Conservation (phyloP, 2,888 invertebrate genomes). For the Marasmarcha lunaedactyla region DNA sequence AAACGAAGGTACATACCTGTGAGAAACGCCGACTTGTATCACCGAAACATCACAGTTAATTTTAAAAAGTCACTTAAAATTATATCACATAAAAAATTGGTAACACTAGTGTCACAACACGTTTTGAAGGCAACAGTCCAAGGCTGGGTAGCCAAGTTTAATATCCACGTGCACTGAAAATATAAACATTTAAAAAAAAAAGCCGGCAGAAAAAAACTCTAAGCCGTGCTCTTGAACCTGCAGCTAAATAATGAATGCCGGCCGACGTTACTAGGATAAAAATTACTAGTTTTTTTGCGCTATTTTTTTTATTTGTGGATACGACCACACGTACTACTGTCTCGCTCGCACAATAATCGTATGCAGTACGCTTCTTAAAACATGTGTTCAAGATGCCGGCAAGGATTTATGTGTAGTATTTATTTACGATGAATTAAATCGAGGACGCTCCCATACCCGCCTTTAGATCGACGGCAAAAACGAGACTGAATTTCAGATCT, state of each 20-base stretch:
- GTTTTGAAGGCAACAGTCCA: slow-evolving; percentile 64
- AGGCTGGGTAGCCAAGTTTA: slow-evolving; percentile 55
- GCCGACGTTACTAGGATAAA: slow-evolving; percentile 63
- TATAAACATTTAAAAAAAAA: slow-evolving; percentile 63
- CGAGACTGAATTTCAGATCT: slow-evolving; percentile 71
- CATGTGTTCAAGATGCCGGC: slow-evolving; percentile 59
- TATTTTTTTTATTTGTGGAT: slow-evolving; percentile 62
- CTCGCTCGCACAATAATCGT: slow-evolving; percentile 38
- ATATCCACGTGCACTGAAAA: slow-evolving; percentile 54
- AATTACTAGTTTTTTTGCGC: slow-evolving; percentile 64
- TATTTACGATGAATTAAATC: too few relatives aligned
- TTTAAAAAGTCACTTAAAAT: slow-evolving; percentile 57
- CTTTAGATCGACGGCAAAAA: slow-evolving; percentile 70
- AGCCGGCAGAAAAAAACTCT: slow-evolving; percentile 41
- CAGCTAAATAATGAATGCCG: slow-evolving; percentile 66
- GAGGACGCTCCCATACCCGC: slow-evolving; percentile 48
- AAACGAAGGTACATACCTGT: slow-evolving; percentile 42
- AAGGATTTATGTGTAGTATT: not conserved
- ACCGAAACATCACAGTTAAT: slow-evolving; percentile 69
- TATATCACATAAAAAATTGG: slow-evolving; percentile 62
- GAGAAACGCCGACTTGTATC: slow-evolving; percentile 55
- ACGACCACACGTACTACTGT: slow-evolving; percentile 58
- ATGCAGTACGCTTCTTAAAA: slow-evolving; percentile 36
- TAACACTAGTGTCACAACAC: slow-evolving; percentile 69
- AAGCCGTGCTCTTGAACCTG: slow-evolving; percentile 65